phyloP scores from a whole-genome alignment of 2,113 vertebrate genomes.

The Tautogolabrus adspersus region DNA sequence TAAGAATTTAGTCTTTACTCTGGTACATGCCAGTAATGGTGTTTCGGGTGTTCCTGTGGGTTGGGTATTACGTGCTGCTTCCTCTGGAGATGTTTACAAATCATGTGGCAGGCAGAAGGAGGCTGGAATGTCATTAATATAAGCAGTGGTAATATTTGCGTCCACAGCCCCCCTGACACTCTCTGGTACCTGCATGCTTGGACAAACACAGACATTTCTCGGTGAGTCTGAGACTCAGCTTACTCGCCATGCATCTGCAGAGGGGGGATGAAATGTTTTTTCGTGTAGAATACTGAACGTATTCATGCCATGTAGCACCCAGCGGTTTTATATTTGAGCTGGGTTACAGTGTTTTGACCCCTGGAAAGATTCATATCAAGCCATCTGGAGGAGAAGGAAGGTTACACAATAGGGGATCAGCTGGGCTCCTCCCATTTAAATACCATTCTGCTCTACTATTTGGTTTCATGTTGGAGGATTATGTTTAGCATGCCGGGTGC shows the following conservation, averaged over 20 bases:
- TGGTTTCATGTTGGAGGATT: constrained; percentile 73
- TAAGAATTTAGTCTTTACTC: constrained; percentile 2
- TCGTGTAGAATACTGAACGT: constrained; percentile 29
- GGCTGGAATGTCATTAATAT: constrained; percentile 77
- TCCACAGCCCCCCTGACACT: background rate
- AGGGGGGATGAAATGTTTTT: constrained; percentile 13
- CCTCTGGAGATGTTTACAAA: constrained; percentile 71
- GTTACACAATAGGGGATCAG: constrained; percentile 76
- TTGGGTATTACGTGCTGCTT: constrained; percentile 7
- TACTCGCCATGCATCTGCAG: background rate
- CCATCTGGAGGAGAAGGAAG: constrained; percentile 67
- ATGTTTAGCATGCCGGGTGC: constrained; percentile 68
- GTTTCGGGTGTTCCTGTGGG: constrained; percentile 12
- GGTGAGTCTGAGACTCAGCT: background rate
- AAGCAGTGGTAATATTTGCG: constrained; percentile 62
- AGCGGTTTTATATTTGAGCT: constrained; percentile 47
- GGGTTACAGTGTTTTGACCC: constrained; percentile 56
- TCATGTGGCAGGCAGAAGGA: constrained; percentile 39
- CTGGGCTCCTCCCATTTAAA: constrained; percentile 70
- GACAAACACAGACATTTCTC: constrained; percentile 37
- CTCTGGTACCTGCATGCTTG: constrained; percentile 29
- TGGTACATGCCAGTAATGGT: background rate
- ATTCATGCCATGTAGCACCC: constrained; percentile 40
- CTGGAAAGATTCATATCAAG: constrained; percentile 56
- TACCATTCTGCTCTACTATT: constrained; percentile 69